These are phyloP conservation scores for Lasioglossum oenotherae DNA, from an alignment of 2,888 invertebrate genomes.

Conservation along the genomic window DNA sequence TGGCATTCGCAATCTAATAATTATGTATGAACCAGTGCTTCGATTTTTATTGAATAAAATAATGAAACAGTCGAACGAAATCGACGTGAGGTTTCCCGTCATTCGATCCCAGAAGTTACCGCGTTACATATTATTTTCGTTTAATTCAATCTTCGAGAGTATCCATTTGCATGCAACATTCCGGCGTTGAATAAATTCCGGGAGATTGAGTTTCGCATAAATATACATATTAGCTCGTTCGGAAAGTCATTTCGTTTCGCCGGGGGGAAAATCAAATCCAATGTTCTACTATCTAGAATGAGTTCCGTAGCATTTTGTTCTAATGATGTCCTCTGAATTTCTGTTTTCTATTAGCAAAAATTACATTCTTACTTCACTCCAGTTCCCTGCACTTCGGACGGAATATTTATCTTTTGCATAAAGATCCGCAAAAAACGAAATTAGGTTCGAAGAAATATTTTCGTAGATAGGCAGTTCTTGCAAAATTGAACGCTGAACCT, in stretches of 20 bases:
- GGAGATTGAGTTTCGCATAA: neutral
- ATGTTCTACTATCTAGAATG: too few species aligned
- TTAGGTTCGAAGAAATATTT: neutral
- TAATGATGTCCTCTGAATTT: too few species aligned
- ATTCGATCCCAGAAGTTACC: neutral
- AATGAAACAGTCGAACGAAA: neutral
- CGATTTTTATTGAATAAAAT: neutral
- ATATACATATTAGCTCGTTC: neutral
- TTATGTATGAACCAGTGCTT: neutral
- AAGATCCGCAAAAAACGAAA: too few species aligned
- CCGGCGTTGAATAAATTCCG: neutral
- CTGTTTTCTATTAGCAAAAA: too few species aligned
- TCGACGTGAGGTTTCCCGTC: neutral
- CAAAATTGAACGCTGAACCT: neutral
- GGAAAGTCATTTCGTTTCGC: too few species aligned
- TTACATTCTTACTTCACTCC: too few species aligned
- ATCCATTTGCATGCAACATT: neutral
- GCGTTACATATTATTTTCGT: neutral
- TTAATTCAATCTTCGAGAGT: neutral
- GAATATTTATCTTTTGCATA: too few species aligned
- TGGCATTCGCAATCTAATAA: neutral
- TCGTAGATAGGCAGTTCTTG: neutral
- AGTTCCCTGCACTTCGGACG: too few species aligned
- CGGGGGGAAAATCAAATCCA: too few species aligned
- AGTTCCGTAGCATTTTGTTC: too few species aligned